These are phyloP conservation scores for Telmatochromis brachygnathus DNA, from an alignment of 2,113 vertebrate genomes.

Conservation along the genomic window DNA sequence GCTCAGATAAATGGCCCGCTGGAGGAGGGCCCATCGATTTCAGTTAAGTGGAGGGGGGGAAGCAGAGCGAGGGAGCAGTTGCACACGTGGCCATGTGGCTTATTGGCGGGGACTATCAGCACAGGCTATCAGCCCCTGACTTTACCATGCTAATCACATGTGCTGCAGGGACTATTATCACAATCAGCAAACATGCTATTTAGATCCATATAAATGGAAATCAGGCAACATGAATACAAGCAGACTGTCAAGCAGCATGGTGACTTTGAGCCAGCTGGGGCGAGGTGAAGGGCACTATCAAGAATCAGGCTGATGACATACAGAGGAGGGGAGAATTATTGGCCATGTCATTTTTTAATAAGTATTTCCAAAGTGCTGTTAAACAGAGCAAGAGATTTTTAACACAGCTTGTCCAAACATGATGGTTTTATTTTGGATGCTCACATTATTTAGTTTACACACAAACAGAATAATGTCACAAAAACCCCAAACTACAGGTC, in stretches of 20 bases:
- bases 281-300: constrained; percentile 23
- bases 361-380: neutral
- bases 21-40: constrained; percentile 66
- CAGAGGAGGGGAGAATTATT: neutral
- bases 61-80: neutral
- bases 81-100: constrained; percentile 22
- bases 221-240: constrained; percentile 21
- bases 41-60: constrained; percentile 53
- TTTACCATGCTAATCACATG: constrained; percentile 59
- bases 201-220: constrained; percentile 63
- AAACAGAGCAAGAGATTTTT: neutral
- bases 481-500: neutral
- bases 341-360: neutral
- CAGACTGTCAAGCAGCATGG: neutral
- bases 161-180: constrained; percentile 26
- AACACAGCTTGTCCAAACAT: neutral
- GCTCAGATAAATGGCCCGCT: constrained; percentile 57
- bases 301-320: neutral
- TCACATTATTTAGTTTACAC: neutral
- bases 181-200: constrained; percentile 44
- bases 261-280: neutral
- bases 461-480: neutral
- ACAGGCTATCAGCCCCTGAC: constrained; percentile 27
- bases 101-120: constrained; percentile 25
- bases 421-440: neutral